These are phyloP conservation scores for Litocranius walleri DNA, from an alignment of 2,113 vertebrate genomes.

Conservation along the genomic window DNA sequence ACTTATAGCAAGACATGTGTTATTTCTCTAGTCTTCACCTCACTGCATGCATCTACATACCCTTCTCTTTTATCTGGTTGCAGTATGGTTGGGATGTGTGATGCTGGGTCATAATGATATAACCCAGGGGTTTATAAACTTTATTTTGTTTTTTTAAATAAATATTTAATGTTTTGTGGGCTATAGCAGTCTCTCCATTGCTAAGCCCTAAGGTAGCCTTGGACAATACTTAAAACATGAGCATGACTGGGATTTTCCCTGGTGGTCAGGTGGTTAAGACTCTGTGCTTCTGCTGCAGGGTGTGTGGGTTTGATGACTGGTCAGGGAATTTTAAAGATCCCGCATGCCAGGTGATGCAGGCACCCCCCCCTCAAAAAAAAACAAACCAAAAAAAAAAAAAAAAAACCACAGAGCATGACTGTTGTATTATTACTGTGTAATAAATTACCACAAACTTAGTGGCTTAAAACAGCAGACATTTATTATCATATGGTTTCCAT, in stretches of 20 bases:
- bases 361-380: rapidly evolving
- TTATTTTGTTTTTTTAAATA: neutral
- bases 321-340: neutral
- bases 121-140: neutral
- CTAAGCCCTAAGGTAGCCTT: neutral
- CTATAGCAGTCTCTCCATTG: neutral
- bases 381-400: neutral
- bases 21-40: neutral
- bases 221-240: neutral
- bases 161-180: neutral
- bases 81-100: neutral
- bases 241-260: neutral
- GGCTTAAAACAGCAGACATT: neutral
- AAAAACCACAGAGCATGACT: neutral
- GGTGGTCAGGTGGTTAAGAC: neutral
- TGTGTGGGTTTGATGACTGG: neutral
- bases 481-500: neutral
- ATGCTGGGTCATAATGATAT: neutral
- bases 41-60: neutral
- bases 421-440: neutral
- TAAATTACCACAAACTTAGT: neutral
- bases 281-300: neutral
- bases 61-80: neutral
- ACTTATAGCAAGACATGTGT: neutral
- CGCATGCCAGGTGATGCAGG: neutral